Percentiles rank a stretch among this genome's conserved stretches.
phyloP scores from a whole-genome alignment of 1,140 invertebrate genomes.

The Anastrepha obliqua region DNA sequence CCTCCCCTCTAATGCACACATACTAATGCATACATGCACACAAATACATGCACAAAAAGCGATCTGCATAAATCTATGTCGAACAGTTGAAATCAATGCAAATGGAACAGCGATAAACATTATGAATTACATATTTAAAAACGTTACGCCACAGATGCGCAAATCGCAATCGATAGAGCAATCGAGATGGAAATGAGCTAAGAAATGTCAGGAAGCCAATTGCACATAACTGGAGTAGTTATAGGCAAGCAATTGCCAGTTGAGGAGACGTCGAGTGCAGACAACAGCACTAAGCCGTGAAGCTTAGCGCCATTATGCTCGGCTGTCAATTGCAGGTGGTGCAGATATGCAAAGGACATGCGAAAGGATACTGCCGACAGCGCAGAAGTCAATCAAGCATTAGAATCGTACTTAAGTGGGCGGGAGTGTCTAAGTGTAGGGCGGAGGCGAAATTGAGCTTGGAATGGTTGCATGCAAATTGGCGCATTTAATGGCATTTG shows the following conservation, averaged over 20 bases:
- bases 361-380: background rate
- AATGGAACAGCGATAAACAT: constrained; percentile 41
- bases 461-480: constrained; percentile 28
- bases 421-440: background rate
- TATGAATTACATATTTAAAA: constrained; percentile 52
- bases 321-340: constrained; percentile 47
- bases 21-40: background rate
- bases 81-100: constrained; percentile 49
- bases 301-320: constrained; percentile 40
- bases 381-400: constrained; percentile 38
- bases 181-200: constrained; percentile 48
- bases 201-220: constrained; percentile 19
- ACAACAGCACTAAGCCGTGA: constrained; percentile 30
- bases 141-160: constrained; percentile 32
- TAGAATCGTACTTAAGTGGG: background rate
- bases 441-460: background rate
- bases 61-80: constrained; percentile 42
- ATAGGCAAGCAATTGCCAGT: background rate
- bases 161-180: constrained; percentile 22
- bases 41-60: background rate
- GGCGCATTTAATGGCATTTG: constrained; percentile 14
- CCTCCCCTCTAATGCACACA: background rate
- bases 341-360: constrained; percentile 50
- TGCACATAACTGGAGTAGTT: background rate
- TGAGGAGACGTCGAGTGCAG: background rate